These are phyloP conservation scores for Otus sunia DNA, from an alignment of 2,113 vertebrate genomes.

Conservation along the genomic window DNA sequence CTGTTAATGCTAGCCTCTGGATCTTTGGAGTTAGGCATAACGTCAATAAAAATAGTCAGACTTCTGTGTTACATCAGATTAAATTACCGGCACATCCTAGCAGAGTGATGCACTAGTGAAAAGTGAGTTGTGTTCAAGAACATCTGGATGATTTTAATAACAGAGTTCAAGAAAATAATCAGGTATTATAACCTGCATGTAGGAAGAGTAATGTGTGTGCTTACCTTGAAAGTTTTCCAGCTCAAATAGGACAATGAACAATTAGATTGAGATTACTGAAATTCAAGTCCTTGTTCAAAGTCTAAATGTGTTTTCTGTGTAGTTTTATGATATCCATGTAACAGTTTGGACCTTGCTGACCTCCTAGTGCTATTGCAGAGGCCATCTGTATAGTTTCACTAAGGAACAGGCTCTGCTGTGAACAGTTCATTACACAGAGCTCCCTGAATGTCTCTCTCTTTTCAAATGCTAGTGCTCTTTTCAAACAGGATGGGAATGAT, in stretches of 20 bases:
- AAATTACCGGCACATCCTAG: constrained; percentile 20
- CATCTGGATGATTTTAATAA: constrained; percentile 32
- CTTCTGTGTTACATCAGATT: constrained; percentile 33
- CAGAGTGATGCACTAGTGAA: not conserved
- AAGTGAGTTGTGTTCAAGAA: constrained; percentile 33
- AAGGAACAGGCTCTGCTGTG: not conserved
- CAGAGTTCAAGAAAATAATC: constrained; percentile 19
- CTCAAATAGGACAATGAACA: not conserved
- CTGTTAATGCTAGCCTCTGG: not conserved
- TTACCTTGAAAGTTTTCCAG: not conserved
- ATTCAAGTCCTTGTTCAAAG: not conserved
- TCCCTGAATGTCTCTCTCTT: not conserved
- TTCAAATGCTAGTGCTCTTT: not conserved
- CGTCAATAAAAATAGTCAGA: not conserved
- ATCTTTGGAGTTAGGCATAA: not conserved
- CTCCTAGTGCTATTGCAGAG: not conserved
- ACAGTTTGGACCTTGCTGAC: not conserved
- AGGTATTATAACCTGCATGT: not conserved
- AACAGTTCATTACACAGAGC: not conserved
- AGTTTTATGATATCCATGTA: not conserved
- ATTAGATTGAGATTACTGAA: not conserved
- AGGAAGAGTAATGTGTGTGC: not conserved
- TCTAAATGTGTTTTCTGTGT: not conserved
- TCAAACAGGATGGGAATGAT: not conserved
- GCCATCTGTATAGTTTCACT: not conserved